Conservation (phyloP, 2,888 invertebrate species). For the Salticus scenicus region DNA sequence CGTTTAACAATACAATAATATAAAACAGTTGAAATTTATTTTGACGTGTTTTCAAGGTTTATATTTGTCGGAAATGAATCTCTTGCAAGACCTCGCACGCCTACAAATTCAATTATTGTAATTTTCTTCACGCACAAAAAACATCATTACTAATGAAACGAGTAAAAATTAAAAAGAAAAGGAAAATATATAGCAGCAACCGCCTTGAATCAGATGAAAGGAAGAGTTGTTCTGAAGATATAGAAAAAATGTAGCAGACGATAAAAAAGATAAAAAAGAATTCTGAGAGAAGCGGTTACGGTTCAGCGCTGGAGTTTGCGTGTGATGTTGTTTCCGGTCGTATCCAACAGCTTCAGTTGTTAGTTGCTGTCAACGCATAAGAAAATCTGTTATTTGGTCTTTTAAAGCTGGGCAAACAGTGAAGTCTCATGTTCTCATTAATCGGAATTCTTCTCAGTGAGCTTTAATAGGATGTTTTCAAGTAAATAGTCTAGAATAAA, state of each 20-base stretch:
- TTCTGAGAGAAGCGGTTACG: neutral
- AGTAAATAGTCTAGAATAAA: too few species aligned
- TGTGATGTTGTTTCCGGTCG: neutral
- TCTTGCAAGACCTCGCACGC: neutral
- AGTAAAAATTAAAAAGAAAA: neutral
- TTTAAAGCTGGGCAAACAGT: neutral
- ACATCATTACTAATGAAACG: neutral
- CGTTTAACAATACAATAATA: too few species aligned
- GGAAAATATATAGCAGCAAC: too few species aligned
- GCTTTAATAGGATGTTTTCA: neutral
- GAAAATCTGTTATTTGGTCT: neutral
- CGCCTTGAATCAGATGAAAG: neutral
- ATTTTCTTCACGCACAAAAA: neutral
- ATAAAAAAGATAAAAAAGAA: neutral
- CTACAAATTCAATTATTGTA: neutral
- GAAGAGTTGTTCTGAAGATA: neutral
- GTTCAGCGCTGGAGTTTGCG: neutral
- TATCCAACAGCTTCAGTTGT: neutral
- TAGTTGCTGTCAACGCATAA: neutral
- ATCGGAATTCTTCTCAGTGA: neutral
- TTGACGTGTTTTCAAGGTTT: neutral
- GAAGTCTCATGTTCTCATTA: neutral
- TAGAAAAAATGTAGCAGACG: neutral
- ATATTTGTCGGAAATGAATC: neutral
- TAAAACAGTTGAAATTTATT: too few species aligned